phyloP scores from a whole-genome alignment of 2,888 invertebrate species.

The Nemoura dubitans region DNA sequence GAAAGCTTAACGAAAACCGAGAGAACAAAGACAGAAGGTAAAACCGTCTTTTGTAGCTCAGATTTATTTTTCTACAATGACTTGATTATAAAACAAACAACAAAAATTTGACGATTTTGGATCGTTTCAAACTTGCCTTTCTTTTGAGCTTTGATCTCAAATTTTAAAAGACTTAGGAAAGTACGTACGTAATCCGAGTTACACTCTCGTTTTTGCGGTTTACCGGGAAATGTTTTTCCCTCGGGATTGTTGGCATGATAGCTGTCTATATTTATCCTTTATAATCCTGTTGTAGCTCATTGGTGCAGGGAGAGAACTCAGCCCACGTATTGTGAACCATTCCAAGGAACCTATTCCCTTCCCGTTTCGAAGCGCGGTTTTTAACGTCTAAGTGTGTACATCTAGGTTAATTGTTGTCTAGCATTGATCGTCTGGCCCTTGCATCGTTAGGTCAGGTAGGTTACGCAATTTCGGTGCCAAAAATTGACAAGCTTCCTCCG shows the following conservation, averaged over 20 bases:
- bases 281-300: not conserved
- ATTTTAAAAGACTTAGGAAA: constrained; percentile 34
- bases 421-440: constrained; percentile 2
- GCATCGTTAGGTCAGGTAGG: not conserved
- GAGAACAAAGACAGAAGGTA: constrained; percentile 34
- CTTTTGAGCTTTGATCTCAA: constrained; percentile 41
- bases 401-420: not conserved
- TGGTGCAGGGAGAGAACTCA: not conserved
- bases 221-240: not conserved
- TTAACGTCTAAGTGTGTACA: not conserved
- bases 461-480: constrained; percentile 2
- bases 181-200: constrained; percentile 1
- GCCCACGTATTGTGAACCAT: constrained; percentile 40
- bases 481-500: not conserved
- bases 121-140: constrained; percentile 41
- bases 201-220: constrained; percentile 10
- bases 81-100: constrained; percentile 34
- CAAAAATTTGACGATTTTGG: constrained; percentile 16
- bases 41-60: constrained; percentile 46
- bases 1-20: constrained; percentile 49
- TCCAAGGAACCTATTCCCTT: constrained; percentile 40
- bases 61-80: constrained; percentile 49
- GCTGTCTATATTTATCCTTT: constrained; percentile 15
- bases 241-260: constrained; percentile 30
- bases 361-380: not conserved